A percentile compares a stretch with the other conserved stretches of the same genome.
These are phyloP conservation scores for Campylorhamphus procurvoides DNA, from an alignment of 2,113 vertebrate species.

Conservation along the genomic window DNA sequence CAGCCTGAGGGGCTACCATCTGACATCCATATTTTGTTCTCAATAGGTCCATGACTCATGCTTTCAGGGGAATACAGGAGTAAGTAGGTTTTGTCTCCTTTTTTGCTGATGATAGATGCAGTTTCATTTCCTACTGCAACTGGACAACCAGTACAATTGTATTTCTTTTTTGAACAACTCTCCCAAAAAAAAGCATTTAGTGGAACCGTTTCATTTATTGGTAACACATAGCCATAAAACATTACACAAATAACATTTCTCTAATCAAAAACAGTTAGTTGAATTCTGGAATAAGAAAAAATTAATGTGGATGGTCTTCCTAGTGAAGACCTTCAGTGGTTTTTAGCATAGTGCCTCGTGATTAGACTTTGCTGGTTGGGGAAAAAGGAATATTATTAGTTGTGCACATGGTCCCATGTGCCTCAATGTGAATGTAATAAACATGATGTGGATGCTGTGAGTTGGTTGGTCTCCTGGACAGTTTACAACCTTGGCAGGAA, in stretches of 20 bases:
- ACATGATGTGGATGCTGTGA: background rate
- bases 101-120: conserved; percentile 27
- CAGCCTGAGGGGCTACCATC: conserved; percentile 45
- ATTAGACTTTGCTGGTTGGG: background rate
- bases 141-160: background rate
- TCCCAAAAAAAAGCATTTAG: background rate
- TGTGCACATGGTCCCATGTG: background rate
- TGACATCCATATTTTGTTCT: conserved; percentile 61
- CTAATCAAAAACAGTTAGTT: background rate
- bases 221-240: background rate
- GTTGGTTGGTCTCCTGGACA: background rate
- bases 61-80: conserved; percentile 31
- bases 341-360: conserved; percentile 12
- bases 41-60: conserved; percentile 16
- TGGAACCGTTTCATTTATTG: background rate
- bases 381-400: background rate
- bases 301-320: background rate
- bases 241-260: background rate
- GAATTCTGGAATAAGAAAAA: background rate
- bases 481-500: background rate
- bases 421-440: rapidly evolving
- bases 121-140: conserved; percentile 48
- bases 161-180: background rate
- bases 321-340: background rate
- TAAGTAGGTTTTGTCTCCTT: conserved; percentile 1